phyloP scores from a whole-genome alignment of 2,113 vertebrate species.

The Turdus rufiventris region DNA sequence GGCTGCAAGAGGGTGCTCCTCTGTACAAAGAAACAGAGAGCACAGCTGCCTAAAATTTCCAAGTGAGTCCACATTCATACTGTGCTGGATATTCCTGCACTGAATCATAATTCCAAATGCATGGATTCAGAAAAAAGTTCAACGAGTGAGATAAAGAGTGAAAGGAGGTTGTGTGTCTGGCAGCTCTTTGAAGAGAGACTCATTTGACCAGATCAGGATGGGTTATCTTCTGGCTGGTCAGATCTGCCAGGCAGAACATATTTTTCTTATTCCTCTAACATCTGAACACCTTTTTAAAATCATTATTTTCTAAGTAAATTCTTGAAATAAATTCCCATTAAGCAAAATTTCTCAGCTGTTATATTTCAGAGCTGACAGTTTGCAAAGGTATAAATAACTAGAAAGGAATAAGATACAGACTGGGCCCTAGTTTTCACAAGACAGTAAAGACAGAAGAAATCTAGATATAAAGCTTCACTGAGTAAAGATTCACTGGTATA shows the following conservation, averaged over 20 bases:
- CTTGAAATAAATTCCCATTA: background rate
- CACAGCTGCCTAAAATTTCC: background rate
- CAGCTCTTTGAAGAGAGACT: background rate
- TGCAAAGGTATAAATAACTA: background rate
- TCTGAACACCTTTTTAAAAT: background rate
- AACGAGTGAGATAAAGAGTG: fast-evolving
- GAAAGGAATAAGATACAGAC: background rate
- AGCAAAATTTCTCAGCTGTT: background rate
- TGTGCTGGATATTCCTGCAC: background rate
- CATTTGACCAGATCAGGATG: background rate
- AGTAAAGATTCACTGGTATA: background rate
- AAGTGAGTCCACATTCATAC: background rate
- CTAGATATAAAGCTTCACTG: background rate
- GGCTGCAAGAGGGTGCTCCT: background rate
- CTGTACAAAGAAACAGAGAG: fast-evolving
- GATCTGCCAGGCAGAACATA: background rate
- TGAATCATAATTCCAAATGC: background rate
- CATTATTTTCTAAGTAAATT: background rate
- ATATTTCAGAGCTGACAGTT: background rate
- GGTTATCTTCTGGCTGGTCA: fast-evolving
- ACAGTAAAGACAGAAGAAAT: background rate
- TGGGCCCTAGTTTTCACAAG: background rate
- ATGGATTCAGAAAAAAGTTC: background rate
- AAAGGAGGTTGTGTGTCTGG: background rate
- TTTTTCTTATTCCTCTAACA: background rate